These are phyloP conservation scores for Smutsia temminckii DNA, from an alignment of 2,797 vertebrate species.

Conservation along the genomic window DNA sequence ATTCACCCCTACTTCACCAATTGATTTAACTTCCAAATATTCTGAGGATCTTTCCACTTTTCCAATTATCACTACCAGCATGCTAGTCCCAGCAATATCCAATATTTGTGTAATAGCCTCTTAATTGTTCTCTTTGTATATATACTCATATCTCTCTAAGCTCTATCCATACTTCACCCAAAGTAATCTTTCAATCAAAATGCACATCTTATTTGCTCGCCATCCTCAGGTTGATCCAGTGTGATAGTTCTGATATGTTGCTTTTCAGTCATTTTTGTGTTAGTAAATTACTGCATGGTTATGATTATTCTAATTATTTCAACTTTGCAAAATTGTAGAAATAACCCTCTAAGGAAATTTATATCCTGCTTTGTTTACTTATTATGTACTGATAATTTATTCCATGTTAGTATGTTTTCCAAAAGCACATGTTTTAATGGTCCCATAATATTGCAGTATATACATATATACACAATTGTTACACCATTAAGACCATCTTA, in stretches of 20 bases:
- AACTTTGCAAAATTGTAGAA: background rate
- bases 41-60: background rate
- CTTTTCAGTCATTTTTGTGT: background rate
- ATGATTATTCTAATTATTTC: background rate
- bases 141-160: background rate
- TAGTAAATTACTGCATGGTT: background rate
- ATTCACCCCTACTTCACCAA: background rate
- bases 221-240: background rate
- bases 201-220: background rate
- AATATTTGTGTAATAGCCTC: background rate
- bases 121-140: background rate
- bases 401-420: background rate
- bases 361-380: background rate
- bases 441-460: background rate
- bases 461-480: background rate
- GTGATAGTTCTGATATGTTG: background rate
- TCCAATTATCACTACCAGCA: background rate
- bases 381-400: background rate
- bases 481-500: background rate
- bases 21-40: background rate
- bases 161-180: background rate
- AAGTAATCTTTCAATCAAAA: conserved; percentile 2
- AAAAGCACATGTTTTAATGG: background rate
- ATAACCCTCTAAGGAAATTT: background rate
- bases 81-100: background rate